A percentile compares a stretch with the other conserved stretches of the same genome.
These are phyloP conservation scores for Nibea albiflora DNA, from an alignment of 2,113 vertebrate genomes.

Conservation along the genomic window DNA sequence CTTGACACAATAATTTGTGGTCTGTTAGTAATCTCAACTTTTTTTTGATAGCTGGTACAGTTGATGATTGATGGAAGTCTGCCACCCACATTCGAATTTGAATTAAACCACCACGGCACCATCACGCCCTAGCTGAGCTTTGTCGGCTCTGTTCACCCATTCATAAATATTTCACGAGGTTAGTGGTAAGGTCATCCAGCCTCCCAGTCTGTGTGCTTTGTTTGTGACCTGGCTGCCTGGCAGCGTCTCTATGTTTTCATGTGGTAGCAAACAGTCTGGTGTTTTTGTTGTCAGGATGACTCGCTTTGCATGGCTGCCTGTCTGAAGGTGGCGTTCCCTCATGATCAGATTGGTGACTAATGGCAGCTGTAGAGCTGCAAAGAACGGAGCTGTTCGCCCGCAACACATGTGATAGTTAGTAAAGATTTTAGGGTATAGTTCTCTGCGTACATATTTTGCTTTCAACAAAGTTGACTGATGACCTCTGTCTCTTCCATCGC, in stretches of 20 bases:
- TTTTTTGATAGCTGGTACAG: background rate
- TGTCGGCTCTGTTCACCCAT: constrained; percentile 14
- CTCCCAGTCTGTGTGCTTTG: constrained; percentile 25
- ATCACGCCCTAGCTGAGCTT: constrained; percentile 7
- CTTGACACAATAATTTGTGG: background rate
- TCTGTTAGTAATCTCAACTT: background rate
- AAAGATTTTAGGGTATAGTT: background rate
- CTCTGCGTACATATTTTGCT: too few species aligned
- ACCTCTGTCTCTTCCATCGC: background rate
- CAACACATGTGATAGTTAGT: background rate
- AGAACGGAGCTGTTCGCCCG: background rate
- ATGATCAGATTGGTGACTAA: constrained; percentile 5
- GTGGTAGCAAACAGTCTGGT: constrained; percentile 13
- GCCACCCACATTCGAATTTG: background rate
- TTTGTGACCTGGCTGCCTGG: constrained; percentile 39
- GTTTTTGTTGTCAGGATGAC: constrained; percentile 18
- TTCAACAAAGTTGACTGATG: too few species aligned
- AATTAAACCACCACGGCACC: background rate
- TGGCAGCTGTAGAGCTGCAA: background rate
- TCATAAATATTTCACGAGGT: constrained; percentile 62
- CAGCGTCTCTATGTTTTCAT: constrained; percentile 16
- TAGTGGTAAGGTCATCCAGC: constrained; percentile 18
- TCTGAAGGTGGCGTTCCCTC: background rate
- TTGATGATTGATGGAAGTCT: background rate
- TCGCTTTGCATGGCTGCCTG: background rate